phyloP scores from a whole-genome alignment of 2,888 invertebrate genomes.

The Campoplex nolae region DNA sequence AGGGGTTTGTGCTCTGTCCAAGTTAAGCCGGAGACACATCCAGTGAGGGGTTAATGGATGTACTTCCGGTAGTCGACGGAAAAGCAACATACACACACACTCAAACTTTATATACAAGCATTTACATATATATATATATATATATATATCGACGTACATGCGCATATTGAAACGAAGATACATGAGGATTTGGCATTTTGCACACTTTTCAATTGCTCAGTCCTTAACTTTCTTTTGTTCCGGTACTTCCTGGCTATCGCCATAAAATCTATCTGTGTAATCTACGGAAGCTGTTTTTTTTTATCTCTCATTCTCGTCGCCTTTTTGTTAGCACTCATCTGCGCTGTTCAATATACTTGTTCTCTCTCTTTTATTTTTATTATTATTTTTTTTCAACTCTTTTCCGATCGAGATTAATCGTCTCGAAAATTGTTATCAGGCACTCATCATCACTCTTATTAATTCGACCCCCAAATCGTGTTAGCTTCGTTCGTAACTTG shows the following conservation, averaged over 20 bases:
- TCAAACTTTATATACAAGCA: slow-evolving; percentile 10
- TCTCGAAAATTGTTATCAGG: not conserved
- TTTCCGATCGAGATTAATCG: too few relatives aligned
- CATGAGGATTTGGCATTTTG: slow-evolving; percentile 41
- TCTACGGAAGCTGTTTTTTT: not conserved
- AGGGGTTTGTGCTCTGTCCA: slow-evolving; percentile 48
- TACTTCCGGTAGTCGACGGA: slow-evolving; percentile 62
- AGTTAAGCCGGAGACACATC: slow-evolving; percentile 64
- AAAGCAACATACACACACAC: slow-evolving; percentile 48
- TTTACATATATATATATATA: slow-evolving; percentile 4
- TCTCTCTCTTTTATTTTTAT: not conserved
- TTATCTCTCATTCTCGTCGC: not conserved
- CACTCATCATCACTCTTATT: not conserved
- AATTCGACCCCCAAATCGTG: not conserved
- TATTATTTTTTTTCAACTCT: not conserved
- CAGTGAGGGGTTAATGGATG: slow-evolving; percentile 68
- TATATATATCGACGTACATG: not conserved
- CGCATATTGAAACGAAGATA: slow-evolving; percentile 20
- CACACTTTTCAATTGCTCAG: slow-evolving; percentile 30
- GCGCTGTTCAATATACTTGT: not conserved
- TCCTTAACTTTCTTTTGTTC: not conserved
- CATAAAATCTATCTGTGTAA: not conserved
- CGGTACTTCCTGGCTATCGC: not conserved
- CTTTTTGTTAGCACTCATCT: not conserved
- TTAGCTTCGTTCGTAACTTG: not conserved